Evolutionary conservation across 2,888 invertebrate species (phyloP).

Genomic region (Loripinus fragilis): DNA sequence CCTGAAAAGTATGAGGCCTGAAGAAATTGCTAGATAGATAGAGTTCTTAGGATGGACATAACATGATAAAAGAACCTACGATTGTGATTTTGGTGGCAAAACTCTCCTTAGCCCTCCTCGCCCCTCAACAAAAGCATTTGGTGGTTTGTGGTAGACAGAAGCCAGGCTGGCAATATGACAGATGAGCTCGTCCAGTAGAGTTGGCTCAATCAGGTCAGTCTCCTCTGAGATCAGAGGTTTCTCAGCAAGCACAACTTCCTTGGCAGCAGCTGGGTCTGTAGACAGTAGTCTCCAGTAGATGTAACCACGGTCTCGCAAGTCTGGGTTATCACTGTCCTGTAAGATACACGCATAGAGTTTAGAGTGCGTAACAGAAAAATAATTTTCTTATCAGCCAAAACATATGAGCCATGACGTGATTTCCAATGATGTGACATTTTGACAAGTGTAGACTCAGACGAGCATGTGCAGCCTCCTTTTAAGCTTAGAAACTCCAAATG

Average conservation of each 20-base stretch:
- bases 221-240: constrained; percentile 99
- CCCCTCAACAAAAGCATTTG: constrained; percentile 98
- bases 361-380: too few species aligned
- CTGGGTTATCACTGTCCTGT: constrained; percentile 97
- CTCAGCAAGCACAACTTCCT: constrained; percentile 99
- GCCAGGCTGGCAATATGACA: constrained; percentile 99
- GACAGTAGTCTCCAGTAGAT: constrained; percentile 99
- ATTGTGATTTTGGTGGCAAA: constrained; percentile 75
- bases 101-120: constrained; percentile 72
- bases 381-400: too few species aligned
- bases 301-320: constrained; percentile 98
- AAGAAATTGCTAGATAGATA: too few species aligned
- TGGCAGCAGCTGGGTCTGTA: constrained; percentile 99
- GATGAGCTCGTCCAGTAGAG: constrained; percentile 97
- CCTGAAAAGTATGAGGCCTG: too few species aligned
- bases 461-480: too few species aligned
- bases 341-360: too few species aligned
- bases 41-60: too few species aligned
- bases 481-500: too few species aligned
- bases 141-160: constrained; percentile 99
- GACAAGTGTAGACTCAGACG: too few species aligned
- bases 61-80: too few species aligned
- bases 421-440: too few species aligned
- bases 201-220: constrained; percentile 98
- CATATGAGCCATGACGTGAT: too few species aligned